Percentiles rank a stretch among this genome's conserved stretches.
These are phyloP conservation scores for Drosophila ohnishii DNA, from an alignment of 1,140 invertebrate species.

Conservation along the genomic window DNA sequence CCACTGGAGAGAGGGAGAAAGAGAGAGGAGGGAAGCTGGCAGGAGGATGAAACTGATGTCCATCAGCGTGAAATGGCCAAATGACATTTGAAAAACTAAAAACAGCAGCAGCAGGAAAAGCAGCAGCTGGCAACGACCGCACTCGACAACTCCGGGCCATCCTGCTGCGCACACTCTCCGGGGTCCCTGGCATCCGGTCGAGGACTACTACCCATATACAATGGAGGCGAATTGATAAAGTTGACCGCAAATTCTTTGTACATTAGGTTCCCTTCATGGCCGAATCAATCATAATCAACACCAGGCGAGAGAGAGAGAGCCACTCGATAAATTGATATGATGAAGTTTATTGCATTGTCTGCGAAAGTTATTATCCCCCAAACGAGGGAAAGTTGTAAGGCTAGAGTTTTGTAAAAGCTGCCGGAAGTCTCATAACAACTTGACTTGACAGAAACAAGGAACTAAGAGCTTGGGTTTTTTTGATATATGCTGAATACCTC, in stretches of 20 bases:
- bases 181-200: conserved; percentile 9
- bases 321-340: conserved; percentile 39
- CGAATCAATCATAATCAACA: conserved; percentile 69
- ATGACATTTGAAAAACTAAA: conserved; percentile 78
- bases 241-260: conserved; percentile 59
- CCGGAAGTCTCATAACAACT: conserved; percentile 6
- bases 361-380: conserved; percentile 20
- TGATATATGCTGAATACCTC: background rate
- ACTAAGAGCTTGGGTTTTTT: background rate
- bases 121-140: conserved; percentile 41
- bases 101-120: conserved; percentile 66
- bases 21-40: background rate
- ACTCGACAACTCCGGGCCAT: conserved; percentile 29
- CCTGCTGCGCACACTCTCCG: conserved; percentile 35
- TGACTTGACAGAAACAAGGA: conserved; percentile 17
- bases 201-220: conserved; percentile 26
- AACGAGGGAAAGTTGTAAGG: conserved; percentile 6
- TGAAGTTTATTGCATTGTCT: conserved; percentile 52
- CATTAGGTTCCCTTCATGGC: conserved; percentile 48
- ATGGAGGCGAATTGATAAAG: conserved; percentile 55
- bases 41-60: conserved; percentile 41
- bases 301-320: conserved; percentile 1
- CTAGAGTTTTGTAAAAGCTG: background rate
- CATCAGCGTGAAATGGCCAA: conserved; percentile 76
- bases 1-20: background rate